Conservation (phyloP, 1,140 invertebrate species). For the Muscidifurax raptorellus region DNA sequence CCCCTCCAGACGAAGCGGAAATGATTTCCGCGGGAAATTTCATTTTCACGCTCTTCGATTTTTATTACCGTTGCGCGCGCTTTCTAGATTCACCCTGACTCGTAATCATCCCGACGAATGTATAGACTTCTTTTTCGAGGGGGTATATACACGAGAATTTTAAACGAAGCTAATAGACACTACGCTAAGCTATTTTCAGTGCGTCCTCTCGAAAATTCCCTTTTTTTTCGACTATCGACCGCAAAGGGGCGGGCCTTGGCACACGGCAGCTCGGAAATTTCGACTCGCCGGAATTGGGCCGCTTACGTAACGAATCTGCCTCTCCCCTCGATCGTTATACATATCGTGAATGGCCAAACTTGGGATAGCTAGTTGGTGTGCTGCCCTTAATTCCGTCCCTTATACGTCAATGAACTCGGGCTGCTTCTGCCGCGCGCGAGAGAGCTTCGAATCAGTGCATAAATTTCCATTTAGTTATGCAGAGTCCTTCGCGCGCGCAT, state of each 20-base stretch:
- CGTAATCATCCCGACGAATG: background rate
- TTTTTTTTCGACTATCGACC: constrained; percentile 4
- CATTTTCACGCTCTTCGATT: constrained; percentile 49
- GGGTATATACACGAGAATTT: background rate
- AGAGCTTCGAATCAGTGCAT: constrained; percentile 33
- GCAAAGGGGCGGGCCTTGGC: background rate
- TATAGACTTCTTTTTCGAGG: no score
- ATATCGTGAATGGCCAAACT: constrained; percentile 35
- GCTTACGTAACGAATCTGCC: constrained; percentile 42
- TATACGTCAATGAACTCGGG: constrained; percentile 46
- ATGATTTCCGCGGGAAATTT: constrained; percentile 44
- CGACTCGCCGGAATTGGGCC: constrained; percentile 24
- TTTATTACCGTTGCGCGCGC: constrained; percentile 19
- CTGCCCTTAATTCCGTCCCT: constrained; percentile 44
- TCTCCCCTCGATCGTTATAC: background rate
- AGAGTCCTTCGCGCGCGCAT: constrained; percentile 9
- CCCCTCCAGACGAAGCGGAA: constrained; percentile 18
- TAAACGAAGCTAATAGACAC: background rate
- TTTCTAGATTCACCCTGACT: background rate
- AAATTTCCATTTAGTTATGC: constrained; percentile 50
- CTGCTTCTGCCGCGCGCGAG: background rate
- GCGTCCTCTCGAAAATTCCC: background rate
- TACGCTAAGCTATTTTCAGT: background rate
- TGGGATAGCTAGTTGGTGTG: background rate
- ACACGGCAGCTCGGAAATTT: constrained; percentile 13